phyloP scores from a whole-genome alignment of 1,140 invertebrate genomes.

The Harpegnathos saltator region DNA sequence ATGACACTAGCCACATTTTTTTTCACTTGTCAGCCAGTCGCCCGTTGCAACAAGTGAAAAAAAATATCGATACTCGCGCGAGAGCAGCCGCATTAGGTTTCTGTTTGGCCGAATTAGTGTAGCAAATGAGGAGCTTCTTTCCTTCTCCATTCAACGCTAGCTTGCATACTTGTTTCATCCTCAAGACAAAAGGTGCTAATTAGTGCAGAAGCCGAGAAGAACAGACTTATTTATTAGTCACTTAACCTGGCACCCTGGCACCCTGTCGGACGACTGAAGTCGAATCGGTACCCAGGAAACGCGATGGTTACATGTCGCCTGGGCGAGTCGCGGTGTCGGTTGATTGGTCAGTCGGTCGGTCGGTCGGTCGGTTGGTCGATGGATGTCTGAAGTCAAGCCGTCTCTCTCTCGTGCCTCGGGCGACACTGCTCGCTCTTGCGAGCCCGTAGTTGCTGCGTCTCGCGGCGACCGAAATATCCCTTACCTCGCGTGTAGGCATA shows the following conservation, averaged over 20 bases:
- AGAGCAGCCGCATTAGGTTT: neutral
- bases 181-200: no score
- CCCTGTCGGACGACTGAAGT: neutral
- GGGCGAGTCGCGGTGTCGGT: neutral
- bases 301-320: neutral
- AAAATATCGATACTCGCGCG: neutral
- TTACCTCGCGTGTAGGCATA: slow-evolving; percentile 41
- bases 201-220: no score
- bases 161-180: no score
- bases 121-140: no score
- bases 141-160: no score
- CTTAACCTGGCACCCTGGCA: no score
- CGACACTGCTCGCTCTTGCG: slow-evolving; percentile 60
- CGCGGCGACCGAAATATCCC: slow-evolving; percentile 75
- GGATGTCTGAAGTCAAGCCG: slow-evolving; percentile 66
- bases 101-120: no score
- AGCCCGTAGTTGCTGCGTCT: slow-evolving; percentile 55
- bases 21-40: slow-evolving; percentile 15
- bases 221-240: neutral
- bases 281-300: neutral
- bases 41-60: slow-evolving; percentile 6
- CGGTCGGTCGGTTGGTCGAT: no score
- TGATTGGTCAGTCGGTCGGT: no score
- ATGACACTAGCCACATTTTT: no score
- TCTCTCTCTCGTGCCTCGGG: no score